Evolutionary conservation across 2,888 invertebrate species (phyloP), one percentile per base, ranked within the genome.

Genomic region (Prenolepis imparis): DNA sequence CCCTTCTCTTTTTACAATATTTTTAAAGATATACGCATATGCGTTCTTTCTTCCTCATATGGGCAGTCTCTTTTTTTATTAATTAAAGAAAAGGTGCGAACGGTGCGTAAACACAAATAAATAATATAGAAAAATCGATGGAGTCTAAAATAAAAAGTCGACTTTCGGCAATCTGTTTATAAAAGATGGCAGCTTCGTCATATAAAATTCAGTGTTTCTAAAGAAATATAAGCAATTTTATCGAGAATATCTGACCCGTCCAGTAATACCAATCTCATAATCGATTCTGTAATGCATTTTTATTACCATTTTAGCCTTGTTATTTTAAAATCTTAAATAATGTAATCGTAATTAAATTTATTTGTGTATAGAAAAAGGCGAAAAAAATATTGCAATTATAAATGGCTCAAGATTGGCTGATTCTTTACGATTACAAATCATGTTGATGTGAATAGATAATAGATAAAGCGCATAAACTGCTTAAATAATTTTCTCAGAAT

Each of bases 51-150:
- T 78, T 83, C 72, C 78, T 55, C 83, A 44, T 78, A 68, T 59
- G 32, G 44, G 55, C 75, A 87, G 48, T 66, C 66, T 66, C 68
- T 57, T 70, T 41, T 82, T 81, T 75, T 82, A 72, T 84, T 73
- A 80, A 80, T 80, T 81, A 86, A 89, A 75, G n/a, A 80, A 86
- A 89, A 86, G 75, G 80, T 86, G 78, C 86, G 68, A 89, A 89
- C 80, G 75, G 84, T 84, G 87, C 87, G 73, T 84, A 84, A 86
- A 84, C 84, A 74, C 83, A 81, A 89, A 86, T 77, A 41, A 86
- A n/a, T n/a, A n/a, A n/a, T n/a, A n/a, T n/a, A n/a, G n/a, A n/a
- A n/a, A n/a, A n/a, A n/a, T n/a, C n/a, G n/a, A n/a, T n/a, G n/a
- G n/a, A n/a, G n/a, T n/a, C n/a, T n/a, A n/a, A n/a, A n/a, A n/a